Conservation (phyloP, 2,888 invertebrate species). For the Andricus curvator region DNA sequence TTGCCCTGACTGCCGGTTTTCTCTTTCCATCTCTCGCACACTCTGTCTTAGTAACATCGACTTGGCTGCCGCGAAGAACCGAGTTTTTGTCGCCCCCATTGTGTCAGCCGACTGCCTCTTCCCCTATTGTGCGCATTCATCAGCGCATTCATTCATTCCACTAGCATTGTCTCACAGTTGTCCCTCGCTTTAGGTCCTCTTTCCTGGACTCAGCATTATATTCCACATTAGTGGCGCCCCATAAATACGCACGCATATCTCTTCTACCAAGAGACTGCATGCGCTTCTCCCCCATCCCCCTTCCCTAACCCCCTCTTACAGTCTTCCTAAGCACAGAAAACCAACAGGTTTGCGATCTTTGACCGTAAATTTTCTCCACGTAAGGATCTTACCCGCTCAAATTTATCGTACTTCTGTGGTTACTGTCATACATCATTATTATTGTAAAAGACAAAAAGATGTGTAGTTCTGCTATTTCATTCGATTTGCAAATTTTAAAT, state of each 20-base stretch:
- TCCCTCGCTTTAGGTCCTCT: constrained; percentile 69
- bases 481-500: too few relatives aligned
- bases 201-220: constrained; percentile 63
- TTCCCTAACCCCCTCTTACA: neutral
- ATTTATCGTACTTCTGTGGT: too few relatives aligned
- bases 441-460: too few relatives aligned
- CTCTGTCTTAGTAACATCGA: constrained; percentile 57
- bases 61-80: constrained; percentile 62
- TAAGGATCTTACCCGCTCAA: neutral
- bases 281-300: neutral
- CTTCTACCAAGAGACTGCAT: neutral
- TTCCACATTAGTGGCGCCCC: constrained; percentile 59
- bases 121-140: constrained; percentile 73
- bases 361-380: neutral
- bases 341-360: neutral
- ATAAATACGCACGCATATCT: neutral
- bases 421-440: too few relatives aligned
- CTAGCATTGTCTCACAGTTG: constrained; percentile 73
- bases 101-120: constrained; percentile 67
- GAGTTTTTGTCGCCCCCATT: constrained; percentile 72
- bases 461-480: too few relatives aligned
- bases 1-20: constrained; percentile 37
- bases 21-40: constrained; percentile 45
- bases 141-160: constrained; percentile 76
- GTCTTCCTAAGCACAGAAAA: neutral